Evolutionary conservation across 2,113 vertebrate genomes (phyloP).

Genomic region (Hipposideros armiger): DNA sequence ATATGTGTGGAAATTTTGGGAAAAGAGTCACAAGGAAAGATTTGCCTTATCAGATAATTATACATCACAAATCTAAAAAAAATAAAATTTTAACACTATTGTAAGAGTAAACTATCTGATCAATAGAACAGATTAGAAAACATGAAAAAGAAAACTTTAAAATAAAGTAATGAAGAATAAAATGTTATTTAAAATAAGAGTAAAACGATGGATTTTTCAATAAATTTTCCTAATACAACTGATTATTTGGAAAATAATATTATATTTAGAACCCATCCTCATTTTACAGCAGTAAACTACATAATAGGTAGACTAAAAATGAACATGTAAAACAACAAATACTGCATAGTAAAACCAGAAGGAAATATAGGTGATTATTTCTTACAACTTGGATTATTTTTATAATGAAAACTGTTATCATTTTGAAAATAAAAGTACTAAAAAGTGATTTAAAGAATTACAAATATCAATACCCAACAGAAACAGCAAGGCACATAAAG

Average conservation of each 20-base stretch:
- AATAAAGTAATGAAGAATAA: neutral
- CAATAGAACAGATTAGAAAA: constrained; percentile 4
- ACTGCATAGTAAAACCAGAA: neutral
- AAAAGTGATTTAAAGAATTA: constrained; percentile 8
- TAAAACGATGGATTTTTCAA: neutral
- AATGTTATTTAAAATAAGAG: constrained; percentile 7
- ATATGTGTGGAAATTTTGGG: neutral
- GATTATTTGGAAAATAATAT: constrained; percentile 43
- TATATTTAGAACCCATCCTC: neutral
- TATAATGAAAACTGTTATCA: neutral
- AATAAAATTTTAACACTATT: constrained; percentile 16
- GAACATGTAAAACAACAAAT: constrained; percentile 40
- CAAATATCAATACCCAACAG: neutral
- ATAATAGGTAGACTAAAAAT: neutral
- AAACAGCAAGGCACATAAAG: too few species aligned
- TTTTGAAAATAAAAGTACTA: neutral
- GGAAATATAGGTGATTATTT: neutral
- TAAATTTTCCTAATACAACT: neutral
- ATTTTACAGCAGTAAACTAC: neutral
- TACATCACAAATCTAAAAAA: neutral
- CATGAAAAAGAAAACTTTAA: neutral
- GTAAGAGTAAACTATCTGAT: neutral
- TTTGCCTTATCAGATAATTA: neutral
- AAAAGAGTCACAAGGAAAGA: neutral
- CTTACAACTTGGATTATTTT: constrained; percentile 13